Evolutionary conservation across 2,113 vertebrate genomes (phyloP), one percentile per base, ranked within the genome.

Genomic region (Ctenodactylus gundi): DNA sequence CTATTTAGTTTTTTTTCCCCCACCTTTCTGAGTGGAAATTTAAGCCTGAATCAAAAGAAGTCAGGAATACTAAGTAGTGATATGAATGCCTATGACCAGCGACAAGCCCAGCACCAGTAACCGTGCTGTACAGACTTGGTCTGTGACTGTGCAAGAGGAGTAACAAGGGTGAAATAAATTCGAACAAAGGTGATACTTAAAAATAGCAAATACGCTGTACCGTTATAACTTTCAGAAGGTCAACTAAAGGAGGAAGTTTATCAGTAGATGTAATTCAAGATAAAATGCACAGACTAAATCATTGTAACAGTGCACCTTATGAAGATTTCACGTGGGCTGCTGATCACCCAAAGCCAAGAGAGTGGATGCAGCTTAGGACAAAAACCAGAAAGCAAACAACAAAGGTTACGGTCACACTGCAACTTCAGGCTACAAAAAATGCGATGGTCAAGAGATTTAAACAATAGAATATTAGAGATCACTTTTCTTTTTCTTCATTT

Each of bases 141-240:
- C 8, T 78, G 62, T 34, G 88, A 86, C 13, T 85, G 94, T 39
- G 90, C 85, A 78, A 78, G 51, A 70, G 83, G 67, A 87, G 73
- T 75, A 72, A 64, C 13, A 18, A 80, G 4, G 44, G 86, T 58
- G 27, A 93, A 92, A 96, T 91, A 89, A 53, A 94, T 76, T 84
- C 44, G 62, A 76, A 67, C 60, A 72, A 65, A 57, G 44, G 53
- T 67, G 29, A n/a, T 67, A 78, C 34, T 77, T 85, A 73, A 51
- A 84, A 94, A 86, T 13, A 36, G 41, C 36, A 25, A 85, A 68
- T 64, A 84, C 49, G 44, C 7, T 49, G 12, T 60, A 85, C 3
- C 27, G 89, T 77, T 39, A 91, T 65, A 81, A 93, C 80, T 88
- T 85, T 90, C 84, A 92, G 62, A 80, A 15, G 58, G 67, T 76